Conservation (phyloP, 1,140 invertebrate genomes). For the Formica exsecta region DNA sequence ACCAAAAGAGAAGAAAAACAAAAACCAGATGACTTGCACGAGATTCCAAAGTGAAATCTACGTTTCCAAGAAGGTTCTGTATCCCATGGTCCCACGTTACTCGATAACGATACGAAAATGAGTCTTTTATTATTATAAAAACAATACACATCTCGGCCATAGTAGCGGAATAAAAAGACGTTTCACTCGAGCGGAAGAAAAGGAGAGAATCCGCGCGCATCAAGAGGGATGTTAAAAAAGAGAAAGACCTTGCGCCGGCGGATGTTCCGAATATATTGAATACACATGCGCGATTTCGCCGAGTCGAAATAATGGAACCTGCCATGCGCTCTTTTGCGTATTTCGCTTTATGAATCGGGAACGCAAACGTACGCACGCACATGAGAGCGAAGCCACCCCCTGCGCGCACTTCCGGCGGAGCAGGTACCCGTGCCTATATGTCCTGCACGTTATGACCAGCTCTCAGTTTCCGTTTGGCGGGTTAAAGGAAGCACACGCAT, state of each 20-base stretch:
- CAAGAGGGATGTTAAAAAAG: not conserved
- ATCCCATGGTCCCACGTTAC: not conserved
- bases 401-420: conserved; percentile 36
- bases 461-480: conserved; percentile 34
- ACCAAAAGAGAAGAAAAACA: conserved; percentile 3
- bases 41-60: not conserved
- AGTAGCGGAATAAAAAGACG: not conserved
- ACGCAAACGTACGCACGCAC: not conserved
- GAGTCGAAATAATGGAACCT: conserved; percentile 50
- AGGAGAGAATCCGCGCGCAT: not conserved
- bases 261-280: conserved; percentile 33
- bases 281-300: conserved; percentile 3
- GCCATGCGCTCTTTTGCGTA: conserved; percentile 11
- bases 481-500: conserved; percentile 9
- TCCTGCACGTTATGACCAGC: not conserved
- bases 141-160: not conserved
- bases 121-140: conserved; percentile 8
- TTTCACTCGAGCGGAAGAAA: not conserved
- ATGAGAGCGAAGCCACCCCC: conserved; percentile 22
- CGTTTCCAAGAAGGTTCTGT: not conserved
- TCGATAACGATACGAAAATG: not conserved
- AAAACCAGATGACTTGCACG: not conserved
- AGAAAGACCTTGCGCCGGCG: not conserved
- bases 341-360: conserved; percentile 50
- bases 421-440: conserved; percentile 2